Base-by-base conservation (phyloP, 2,797 vertebrate species). In the Crocodylus rhombifer region DNA sequence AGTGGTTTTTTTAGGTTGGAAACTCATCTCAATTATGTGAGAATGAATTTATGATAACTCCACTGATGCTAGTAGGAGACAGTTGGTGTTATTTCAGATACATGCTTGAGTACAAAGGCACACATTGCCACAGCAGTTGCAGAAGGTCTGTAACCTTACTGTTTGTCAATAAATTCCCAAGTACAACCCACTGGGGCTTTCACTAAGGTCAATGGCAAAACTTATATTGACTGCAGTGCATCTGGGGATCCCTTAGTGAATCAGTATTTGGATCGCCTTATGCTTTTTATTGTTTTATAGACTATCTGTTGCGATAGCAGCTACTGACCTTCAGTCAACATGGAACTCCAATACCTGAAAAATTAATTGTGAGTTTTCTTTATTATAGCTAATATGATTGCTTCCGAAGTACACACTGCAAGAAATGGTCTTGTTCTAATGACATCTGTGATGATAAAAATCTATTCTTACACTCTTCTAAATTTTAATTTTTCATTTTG, bases 271-370 rank as follows among this genome's bases (percentile, higher is more conserved):
- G 89, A 82, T 83, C 86, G 84, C 77, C 0, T 4, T 89, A 64
- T 92, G 93, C 94, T 33, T 96, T 84, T 63, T 74, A 95, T 94
- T 91, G 96, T 96, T 95, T 93, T 95, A 91, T 93, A 74, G 91
- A 94, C 12, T 89, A 91, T 88, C 77, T 91, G 87, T 91, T 95
- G 88, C 91, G 86, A 95, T 90, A 91, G 57, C 82, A 87, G 88
- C 91, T 93, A 91, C 89, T 93, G 90, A 96, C 94, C 89, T 96
- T 95, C 91, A 88, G 78, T 82, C 88, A 85, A 83, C 91, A 36
- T 65, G 94, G 90, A 89, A 95, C 87, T 97, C 91, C 57, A 91
- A 94, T 87, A 95, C 80, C 36, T 86, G 87, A 95, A 84, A 95
- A 92, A 90, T 83, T 56, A 82, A 58, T 20, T 86, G 62, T 26